Evolutionary conservation across 2,888 invertebrate genomes (phyloP), one percentile per base, ranked within the genome.

Genomic region (Penaeus monodon): DNA sequence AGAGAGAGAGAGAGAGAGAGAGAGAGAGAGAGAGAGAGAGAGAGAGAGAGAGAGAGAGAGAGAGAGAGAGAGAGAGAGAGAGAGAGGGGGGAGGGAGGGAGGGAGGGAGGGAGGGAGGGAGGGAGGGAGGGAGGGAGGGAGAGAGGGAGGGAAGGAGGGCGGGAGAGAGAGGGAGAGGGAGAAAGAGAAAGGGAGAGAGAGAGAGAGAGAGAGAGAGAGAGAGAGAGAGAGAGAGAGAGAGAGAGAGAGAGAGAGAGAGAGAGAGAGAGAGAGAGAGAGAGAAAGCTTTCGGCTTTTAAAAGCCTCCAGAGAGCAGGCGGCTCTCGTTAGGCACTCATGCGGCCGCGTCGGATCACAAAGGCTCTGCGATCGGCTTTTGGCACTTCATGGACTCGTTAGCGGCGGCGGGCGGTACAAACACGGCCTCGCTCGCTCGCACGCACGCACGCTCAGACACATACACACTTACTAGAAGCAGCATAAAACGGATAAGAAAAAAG

Each of bases 331-430:
- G 57, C 57, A 57, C 57, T 57, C 57, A 10, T 20, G 17, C 17
- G 3, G 57, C 17, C 57, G 57, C 57, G 57, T 14, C 57, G 57
- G 57, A 57, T 57, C 57, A 57, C 57, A 57, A 57, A 57, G 57
- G 57, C 57, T 57, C 57, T 57, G 57, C 57, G 57, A 57, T 57
- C 57, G 33, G 33, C 70, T 29, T 27, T 70, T 70, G 70, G 70
- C 70, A 29, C 33, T 70, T 70, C 70, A 70, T 33, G 70, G 70
- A 70, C 70, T 70, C 29, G 70, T 70, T 70, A 29, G 33, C 70
- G 70, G 70, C 27, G 33, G 33, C 70, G 33, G 29, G 20, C 57
- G 57, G 57, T 57, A 17, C 57, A 14, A 57, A 57, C 57, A 17
- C 57, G 14, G 17, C 57, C 17, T 70, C 33, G 22, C 44, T 24